A percentile compares a stretch with the other conserved stretches of the same genome.
phyloP scores from a whole-genome alignment of 2,888 invertebrate genomes.

The Sarcophaga caerulescens region DNA sequence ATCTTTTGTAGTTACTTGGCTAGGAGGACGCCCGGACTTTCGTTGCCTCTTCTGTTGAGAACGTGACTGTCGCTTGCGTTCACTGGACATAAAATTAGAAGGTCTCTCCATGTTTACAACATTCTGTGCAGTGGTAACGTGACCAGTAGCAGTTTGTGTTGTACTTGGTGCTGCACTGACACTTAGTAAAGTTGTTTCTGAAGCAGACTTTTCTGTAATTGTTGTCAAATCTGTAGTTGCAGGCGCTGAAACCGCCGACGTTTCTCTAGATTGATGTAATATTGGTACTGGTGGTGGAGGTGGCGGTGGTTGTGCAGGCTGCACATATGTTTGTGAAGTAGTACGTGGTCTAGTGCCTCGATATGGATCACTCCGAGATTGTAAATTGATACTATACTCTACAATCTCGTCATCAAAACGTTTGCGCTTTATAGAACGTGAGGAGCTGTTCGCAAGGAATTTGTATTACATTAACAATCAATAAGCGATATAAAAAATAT shows the following conservation, averaged over 20 bases:
- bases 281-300: slow-evolving; percentile 58
- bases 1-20: slow-evolving; percentile 87
- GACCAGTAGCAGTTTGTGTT: slow-evolving; percentile 1
- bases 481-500: neutral
- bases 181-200: neutral
- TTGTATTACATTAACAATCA: neutral
- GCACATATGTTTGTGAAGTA: slow-evolving; percentile 81
- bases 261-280: slow-evolving; percentile 16
- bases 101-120: slow-evolving; percentile 72
- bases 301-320: slow-evolving; percentile 67
- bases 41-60: slow-evolving; percentile 72
- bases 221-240: slow-evolving; percentile 27
- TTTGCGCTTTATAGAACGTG: slow-evolving; percentile 95
- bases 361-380: slow-evolving; percentile 76
- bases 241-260: neutral
- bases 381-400: slow-evolving; percentile 91
- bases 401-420: slow-evolving; percentile 99
- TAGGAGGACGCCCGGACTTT: slow-evolving; percentile 77
- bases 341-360: slow-evolving; percentile 81
- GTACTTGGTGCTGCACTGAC: slow-evolving; percentile 2
- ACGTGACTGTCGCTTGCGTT: slow-evolving; percentile 73
- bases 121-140: slow-evolving; percentile 33
- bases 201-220: slow-evolving; percentile 34
- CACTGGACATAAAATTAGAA: slow-evolving; percentile 47
- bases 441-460: slow-evolving; percentile 85